Conservation (phyloP, 2,888 invertebrate species). For the Agrilus mali region DNA sequence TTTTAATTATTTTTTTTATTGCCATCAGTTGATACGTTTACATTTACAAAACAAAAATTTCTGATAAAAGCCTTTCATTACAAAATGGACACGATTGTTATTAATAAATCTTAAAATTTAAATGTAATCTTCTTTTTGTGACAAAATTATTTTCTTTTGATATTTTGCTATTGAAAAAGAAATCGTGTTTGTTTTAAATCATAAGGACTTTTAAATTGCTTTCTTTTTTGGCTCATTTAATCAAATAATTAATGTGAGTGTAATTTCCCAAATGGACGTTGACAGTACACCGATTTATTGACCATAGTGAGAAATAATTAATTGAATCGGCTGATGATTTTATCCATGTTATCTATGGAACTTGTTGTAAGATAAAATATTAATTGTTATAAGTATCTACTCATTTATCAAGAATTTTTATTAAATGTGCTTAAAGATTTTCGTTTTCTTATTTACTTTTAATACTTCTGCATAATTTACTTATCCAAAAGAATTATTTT, state of each 20-base stretch:
- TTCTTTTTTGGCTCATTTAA: too few species aligned
- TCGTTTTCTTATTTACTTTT: not conserved
- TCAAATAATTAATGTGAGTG: too few species aligned
- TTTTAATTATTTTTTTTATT: slow-evolving; percentile 13
- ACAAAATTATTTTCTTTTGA: too few species aligned
- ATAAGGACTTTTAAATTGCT: too few species aligned
- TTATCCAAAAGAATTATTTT: too few species aligned
- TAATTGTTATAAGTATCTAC: slow-evolving; percentile 21
- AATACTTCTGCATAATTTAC: not conserved
- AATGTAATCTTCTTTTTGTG: too few species aligned
- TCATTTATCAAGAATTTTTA: slow-evolving; percentile 22
- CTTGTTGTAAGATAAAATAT: slow-evolving; percentile 21
- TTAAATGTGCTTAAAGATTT: slow-evolving; percentile 19
- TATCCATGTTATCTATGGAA: slow-evolving; percentile 16
- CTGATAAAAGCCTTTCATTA: too few species aligned
- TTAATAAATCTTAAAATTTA: too few species aligned
- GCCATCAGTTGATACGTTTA: not conserved
- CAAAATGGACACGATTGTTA: too few species aligned
- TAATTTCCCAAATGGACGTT: too few species aligned
- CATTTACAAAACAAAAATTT: not conserved
- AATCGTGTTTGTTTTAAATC: too few species aligned
- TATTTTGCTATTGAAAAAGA: too few species aligned
- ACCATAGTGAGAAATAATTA: not conserved
- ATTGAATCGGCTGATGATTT: slow-evolving; percentile 11
- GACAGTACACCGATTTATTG: not conserved